Base-by-base conservation (phyloP, 2,888 invertebrate species). In the Calephelis perditalis region DNA sequence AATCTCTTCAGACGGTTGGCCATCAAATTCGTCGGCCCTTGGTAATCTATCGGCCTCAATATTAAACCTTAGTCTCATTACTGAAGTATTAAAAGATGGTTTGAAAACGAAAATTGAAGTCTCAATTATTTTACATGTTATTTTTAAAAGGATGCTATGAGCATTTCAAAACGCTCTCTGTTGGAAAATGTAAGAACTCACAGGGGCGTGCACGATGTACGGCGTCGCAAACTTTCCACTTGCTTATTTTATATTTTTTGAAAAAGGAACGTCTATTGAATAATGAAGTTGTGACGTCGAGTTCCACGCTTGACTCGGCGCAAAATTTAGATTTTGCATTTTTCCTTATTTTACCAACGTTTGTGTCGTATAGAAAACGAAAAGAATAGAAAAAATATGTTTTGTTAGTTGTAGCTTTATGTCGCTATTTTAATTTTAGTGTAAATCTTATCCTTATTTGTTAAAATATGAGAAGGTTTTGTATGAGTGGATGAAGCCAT, bases 111-210 rank as follows among this genome's bases (percentile, higher is more conserved):
- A 54, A 54, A 54, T 35, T 54, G 52, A 54, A 35, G 52, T 52
- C 52, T 52, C 52, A 52, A 52, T 52, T 52, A 52, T 36, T 26
- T 52, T 35, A 26, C 35, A 52, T 52, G 35, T 35, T 36, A 52
- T 52, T 52, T 52, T 36, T 11, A 35, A 35, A 52, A 26, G 35
- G 52, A 52, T 52, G 52, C 11, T 52, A 52, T 35, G 52, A 52
- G 52, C 52, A 52, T 52, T 52, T 52, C 52, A 70, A 67, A 68
- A 73, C 75, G 76, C 82, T 76, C 75, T 81, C 82, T 76, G n/a
- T 67, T 71, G 84, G 82, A 81, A 85, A 83, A 82, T 79, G 78
- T 75, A 72, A 75, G 79, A 86, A 81, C 83, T 82, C 81, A 71
- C 71, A 74, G 78, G 69, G 68, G 75, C 76, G 73, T 79, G 73